Evolutionary conservation across 2,797 vertebrate species (phyloP).

Genomic region (Acanthiza pusilla): DNA sequence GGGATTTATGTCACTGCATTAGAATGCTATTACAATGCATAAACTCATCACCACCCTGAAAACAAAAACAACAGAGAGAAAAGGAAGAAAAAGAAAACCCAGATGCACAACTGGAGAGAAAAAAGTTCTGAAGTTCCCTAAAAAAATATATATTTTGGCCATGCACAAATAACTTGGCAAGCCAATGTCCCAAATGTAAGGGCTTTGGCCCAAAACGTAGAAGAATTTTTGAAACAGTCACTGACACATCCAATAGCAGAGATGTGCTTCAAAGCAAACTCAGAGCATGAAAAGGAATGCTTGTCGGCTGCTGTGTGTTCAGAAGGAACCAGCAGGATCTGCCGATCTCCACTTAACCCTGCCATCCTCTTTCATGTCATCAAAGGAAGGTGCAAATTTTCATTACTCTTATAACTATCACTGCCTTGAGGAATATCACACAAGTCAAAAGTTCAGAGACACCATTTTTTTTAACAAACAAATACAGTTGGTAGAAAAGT

Average conservation of each 20-base stretch:
- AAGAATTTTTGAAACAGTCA: not conserved
- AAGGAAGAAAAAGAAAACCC: not conserved
- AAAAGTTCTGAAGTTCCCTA: not conserved
- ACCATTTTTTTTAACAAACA: not conserved
- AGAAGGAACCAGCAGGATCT: not conserved
- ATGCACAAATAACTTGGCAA: not conserved
- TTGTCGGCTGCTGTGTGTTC: not conserved
- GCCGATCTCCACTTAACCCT: not conserved
- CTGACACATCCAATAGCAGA: not conserved
- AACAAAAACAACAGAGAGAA: constrained; percentile 4
- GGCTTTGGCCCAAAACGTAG: not conserved
- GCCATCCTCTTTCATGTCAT: not conserved
- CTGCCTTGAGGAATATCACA: not conserved
- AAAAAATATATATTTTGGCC: not conserved
- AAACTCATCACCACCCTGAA: constrained; percentile 35
- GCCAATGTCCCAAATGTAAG: not conserved
- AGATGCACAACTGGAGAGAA: not conserved
- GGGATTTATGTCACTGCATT: constrained; percentile 17
- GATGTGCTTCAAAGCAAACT: constrained; percentile 20
- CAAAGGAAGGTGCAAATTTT: not conserved
- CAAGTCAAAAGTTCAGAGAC: not conserved
- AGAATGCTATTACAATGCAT: constrained; percentile 25
- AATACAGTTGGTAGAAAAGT: not conserved
- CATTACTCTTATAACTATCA: not conserved
- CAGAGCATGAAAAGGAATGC: not conserved